These are phyloP conservation scores for Odontothrips loti DNA, from an alignment of 2,888 invertebrate genomes.

Conservation along the genomic window DNA sequence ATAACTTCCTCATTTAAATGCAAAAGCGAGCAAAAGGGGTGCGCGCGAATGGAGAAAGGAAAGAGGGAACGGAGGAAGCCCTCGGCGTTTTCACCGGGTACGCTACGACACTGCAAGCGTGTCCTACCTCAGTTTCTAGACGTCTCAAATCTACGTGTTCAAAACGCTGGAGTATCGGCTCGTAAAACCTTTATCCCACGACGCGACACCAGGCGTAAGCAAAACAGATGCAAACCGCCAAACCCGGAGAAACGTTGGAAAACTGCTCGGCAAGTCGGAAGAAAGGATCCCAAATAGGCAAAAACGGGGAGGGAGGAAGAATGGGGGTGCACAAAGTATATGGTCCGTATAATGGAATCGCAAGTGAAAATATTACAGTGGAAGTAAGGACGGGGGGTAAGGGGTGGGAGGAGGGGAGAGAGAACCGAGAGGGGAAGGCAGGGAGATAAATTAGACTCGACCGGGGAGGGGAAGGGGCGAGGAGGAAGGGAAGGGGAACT, in stretches of 20 bases:
- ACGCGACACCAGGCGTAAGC: no score
- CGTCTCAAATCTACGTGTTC: no score
- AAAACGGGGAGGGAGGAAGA: no score
- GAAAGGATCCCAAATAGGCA: no score
- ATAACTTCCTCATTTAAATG: constrained; percentile 30
- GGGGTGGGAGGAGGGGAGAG: constrained; percentile 34
- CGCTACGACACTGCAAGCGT: background rate
- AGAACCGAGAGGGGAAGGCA: constrained; percentile 37
- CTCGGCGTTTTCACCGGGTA: background rate
- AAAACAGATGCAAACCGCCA: no score
- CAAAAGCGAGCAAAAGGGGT: constrained; percentile 13
- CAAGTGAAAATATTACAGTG: constrained; percentile 23
- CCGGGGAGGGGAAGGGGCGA: constrained; percentile 8
- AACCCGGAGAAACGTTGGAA: no score
- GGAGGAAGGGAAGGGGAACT: background rate
- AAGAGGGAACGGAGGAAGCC: no score
- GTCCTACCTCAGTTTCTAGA: background rate
- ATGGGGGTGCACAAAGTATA: background rate
- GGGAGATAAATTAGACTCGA: constrained; percentile 13
- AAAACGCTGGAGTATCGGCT: no score
- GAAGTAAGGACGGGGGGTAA: constrained; percentile 21
- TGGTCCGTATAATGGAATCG: constrained; percentile 24
- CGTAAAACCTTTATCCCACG: no score
- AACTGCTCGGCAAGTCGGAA: no score
- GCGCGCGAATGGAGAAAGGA: background rate